phyloP scores from a whole-genome alignment of 2,113 vertebrate species.

The Solea solea region DNA sequence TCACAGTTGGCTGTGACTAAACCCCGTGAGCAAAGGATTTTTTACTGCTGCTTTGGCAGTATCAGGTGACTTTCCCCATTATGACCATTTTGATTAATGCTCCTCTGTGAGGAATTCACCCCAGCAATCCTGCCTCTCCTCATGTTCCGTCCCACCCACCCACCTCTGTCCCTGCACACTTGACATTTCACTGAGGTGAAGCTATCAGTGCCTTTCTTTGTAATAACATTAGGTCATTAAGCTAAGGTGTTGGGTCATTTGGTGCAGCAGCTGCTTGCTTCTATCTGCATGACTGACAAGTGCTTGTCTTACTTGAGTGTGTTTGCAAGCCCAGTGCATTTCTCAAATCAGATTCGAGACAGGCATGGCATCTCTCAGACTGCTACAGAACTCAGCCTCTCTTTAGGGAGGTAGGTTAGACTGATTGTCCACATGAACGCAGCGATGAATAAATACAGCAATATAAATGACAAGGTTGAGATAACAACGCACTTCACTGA shows the following conservation, averaged over 20 bases:
- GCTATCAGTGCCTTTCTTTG: constrained; percentile 72
- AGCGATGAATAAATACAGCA: constrained; percentile 72
- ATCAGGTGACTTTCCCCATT: constrained; percentile 63
- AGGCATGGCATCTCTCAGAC: constrained; percentile 36
- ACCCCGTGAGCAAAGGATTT: constrained; percentile 41
- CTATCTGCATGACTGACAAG: constrained; percentile 43
- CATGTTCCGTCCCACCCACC: constrained; percentile 28
- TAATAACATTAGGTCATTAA: constrained; percentile 78
- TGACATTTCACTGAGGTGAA: constrained; percentile 73
- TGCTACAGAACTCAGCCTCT: constrained; percentile 43
- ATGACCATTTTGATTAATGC: constrained; percentile 73
- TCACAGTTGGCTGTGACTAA: constrained; percentile 41
- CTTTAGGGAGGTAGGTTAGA: constrained; percentile 57
- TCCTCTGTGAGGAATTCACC: constrained; percentile 44
- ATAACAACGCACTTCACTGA: constrained; percentile 50
- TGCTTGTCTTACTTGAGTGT: constrained; percentile 27
- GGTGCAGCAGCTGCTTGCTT: constrained; percentile 63
- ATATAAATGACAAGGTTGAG: constrained; percentile 64
- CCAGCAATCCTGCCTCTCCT: constrained; percentile 26
- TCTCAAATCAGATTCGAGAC: constrained; percentile 61
- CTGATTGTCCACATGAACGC: constrained; percentile 64
- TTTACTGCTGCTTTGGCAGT: constrained; percentile 51
- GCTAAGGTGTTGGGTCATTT: constrained; percentile 39
- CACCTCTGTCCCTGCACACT: constrained; percentile 53
- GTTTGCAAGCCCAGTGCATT: constrained; percentile 50